phyloP scores from a whole-genome alignment of 2,113 vertebrate species.

The Aptenodytes patagonicus region DNA sequence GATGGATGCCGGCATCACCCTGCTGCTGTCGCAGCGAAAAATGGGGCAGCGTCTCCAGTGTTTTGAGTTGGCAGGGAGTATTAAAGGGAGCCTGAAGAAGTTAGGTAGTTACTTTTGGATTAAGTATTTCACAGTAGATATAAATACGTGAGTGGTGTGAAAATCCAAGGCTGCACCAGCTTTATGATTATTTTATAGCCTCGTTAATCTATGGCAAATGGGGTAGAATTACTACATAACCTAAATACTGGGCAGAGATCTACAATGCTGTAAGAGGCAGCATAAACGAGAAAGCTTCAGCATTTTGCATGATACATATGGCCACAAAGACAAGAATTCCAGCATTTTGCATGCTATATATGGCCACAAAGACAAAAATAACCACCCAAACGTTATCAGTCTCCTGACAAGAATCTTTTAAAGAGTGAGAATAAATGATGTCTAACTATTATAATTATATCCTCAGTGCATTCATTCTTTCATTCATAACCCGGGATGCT shows the following conservation, averaged over 20 bases:
- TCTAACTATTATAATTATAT: slow-evolving; percentile 27
- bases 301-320: background rate
- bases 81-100: slow-evolving; percentile 2
- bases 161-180: slow-evolving; percentile 7
- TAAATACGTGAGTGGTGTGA: background rate
- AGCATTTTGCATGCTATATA: background rate
- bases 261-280: background rate
- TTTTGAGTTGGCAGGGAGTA: background rate
- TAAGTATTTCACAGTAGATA: slow-evolving; percentile 1
- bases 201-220: slow-evolving; percentile 45
- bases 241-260: background rate
- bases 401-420: background rate
- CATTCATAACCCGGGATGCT: background rate
- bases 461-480: slow-evolving; percentile 5
- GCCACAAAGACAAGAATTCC: background rate
- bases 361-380: background rate
- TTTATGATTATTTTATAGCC: slow-evolving; percentile 42
- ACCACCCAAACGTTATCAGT: background rate
- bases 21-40: background rate
- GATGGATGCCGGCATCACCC: rapidly evolving
- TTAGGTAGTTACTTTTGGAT: slow-evolving; percentile 28
- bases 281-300: slow-evolving; percentile 26
- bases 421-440: background rate
- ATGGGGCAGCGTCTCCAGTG: background rate
- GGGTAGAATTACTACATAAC: background rate